Conservation (phyloP, 2,888 invertebrate genomes). For the Sinelater perroti region DNA sequence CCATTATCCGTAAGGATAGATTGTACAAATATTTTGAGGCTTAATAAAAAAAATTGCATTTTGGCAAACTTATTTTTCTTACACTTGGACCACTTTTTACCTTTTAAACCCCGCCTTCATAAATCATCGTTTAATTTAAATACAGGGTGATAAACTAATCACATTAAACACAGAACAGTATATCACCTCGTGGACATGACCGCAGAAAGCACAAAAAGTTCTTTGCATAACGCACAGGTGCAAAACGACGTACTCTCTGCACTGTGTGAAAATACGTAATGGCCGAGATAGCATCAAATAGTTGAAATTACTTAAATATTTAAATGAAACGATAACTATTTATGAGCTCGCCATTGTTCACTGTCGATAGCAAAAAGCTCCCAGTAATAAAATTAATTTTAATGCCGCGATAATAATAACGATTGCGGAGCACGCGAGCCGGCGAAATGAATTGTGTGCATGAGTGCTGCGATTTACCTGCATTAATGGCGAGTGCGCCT, state of each 20-base stretch:
- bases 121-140: too few relatives aligned
- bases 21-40: too few relatives aligned
- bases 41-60: too few relatives aligned
- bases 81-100: too few relatives aligned
- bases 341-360: constrained; percentile 37
- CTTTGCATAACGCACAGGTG: not conserved
- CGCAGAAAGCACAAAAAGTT: not conserved
- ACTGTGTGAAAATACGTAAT: constrained; percentile 29
- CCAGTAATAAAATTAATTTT: constrained; percentile 44
- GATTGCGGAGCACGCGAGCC: constrained; percentile 36
- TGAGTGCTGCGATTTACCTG: constrained; percentile 18
- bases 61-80: too few relatives aligned
- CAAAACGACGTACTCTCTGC: constrained; percentile 7
- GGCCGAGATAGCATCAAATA: constrained; percentile 26
- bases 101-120: too few relatives aligned
- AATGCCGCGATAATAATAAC: constrained; percentile 42
- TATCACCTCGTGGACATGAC: too few relatives aligned
- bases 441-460: constrained; percentile 28
- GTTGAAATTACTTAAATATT: constrained; percentile 35
- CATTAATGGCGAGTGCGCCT: not conserved
- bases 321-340: constrained; percentile 40
- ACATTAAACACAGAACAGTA: too few relatives aligned
- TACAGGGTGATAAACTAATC: too few relatives aligned
- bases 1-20: too few relatives aligned
- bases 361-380: constrained; percentile 37